A percentile compares a stretch with the other conserved stretches of the same genome.
These are phyloP conservation scores for Irena cyanogastra DNA, from an alignment of 2,113 vertebrate genomes.

Conservation along the genomic window DNA sequence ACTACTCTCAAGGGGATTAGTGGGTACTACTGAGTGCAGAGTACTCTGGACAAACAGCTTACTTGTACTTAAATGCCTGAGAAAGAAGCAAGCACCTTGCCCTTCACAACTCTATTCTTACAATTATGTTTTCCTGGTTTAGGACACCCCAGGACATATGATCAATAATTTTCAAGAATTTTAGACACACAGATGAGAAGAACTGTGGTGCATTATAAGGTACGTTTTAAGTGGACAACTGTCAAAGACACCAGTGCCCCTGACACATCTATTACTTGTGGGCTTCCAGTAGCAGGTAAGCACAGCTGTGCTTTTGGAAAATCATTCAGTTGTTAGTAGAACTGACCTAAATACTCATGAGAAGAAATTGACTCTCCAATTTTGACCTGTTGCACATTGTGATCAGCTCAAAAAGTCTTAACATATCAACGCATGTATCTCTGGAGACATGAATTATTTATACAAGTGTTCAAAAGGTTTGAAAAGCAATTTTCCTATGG, in stretches of 20 bases:
- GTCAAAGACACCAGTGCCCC: neutral
- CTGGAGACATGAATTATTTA: neutral
- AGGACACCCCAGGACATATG: neutral
- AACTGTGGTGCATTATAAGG: neutral
- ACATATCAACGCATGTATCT: neutral
- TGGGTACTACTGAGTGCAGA: neutral
- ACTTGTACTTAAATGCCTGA: neutral
- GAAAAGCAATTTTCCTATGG: slow-evolving; percentile 22
- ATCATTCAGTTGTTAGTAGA: neutral
- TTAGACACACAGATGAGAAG: neutral
- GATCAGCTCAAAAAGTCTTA: neutral
- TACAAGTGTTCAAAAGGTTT: neutral
- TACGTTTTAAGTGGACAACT: neutral
- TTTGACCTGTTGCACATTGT: neutral
- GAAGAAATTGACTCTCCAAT: neutral
- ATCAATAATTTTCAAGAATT: neutral
- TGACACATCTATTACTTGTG: neutral
- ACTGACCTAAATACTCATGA: neutral
- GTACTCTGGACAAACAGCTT: neutral
- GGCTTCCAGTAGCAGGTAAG: neutral
- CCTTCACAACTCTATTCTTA: neutral
- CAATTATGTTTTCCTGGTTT: neutral
- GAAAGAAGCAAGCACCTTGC: neutral
- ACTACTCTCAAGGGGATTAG: neutral
- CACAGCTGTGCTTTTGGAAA: neutral